phyloP scores from a whole-genome alignment of 2,113 vertebrate genomes.

The Microcebus lehilahytsara region DNA sequence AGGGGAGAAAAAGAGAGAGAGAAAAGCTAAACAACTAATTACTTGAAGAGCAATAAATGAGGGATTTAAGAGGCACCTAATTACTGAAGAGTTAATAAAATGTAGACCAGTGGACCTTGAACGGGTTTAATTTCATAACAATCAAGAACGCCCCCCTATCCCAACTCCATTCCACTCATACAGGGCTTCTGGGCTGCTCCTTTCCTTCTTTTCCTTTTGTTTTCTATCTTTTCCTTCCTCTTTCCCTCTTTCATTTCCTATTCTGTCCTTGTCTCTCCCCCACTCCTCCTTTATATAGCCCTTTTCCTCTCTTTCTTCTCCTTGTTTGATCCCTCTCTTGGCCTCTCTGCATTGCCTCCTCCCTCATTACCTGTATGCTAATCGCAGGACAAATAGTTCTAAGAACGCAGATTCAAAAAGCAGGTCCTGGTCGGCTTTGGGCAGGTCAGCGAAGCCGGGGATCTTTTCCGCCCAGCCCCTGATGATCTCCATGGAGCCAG shows the following conservation, averaged over 20 bases:
- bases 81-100: conserved; percentile 91
- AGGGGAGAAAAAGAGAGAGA: conserved; percentile 67
- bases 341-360: background rate
- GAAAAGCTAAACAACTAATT: conserved; percentile 90
- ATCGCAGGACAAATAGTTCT: conserved; percentile 96
- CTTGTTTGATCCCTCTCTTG: background rate
- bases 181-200: background rate
- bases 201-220: conserved; percentile 33
- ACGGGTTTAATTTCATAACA: conserved; percentile 75
- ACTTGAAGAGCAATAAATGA: conserved; percentile 88
- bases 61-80: conserved; percentile 91
- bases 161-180: conserved; percentile 33
- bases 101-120: conserved; percentile 86
- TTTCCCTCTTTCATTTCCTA: conserved; percentile 51
- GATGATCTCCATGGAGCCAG: conserved; percentile 99
- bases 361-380: conserved; percentile 93
- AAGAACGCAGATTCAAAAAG: conserved; percentile 99
- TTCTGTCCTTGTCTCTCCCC: background rate
- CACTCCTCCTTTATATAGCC: background rate
- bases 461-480: conserved; percentile 99
- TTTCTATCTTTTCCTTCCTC: background rate
- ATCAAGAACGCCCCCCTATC: conserved; percentile 62
- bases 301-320: background rate
- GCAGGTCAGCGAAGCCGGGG: conserved; percentile 94
- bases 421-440: conserved; percentile 95